Evolutionary conservation across 2,797 vertebrate species (phyloP).

Genomic region (Rhinoraja longicauda): DNA sequence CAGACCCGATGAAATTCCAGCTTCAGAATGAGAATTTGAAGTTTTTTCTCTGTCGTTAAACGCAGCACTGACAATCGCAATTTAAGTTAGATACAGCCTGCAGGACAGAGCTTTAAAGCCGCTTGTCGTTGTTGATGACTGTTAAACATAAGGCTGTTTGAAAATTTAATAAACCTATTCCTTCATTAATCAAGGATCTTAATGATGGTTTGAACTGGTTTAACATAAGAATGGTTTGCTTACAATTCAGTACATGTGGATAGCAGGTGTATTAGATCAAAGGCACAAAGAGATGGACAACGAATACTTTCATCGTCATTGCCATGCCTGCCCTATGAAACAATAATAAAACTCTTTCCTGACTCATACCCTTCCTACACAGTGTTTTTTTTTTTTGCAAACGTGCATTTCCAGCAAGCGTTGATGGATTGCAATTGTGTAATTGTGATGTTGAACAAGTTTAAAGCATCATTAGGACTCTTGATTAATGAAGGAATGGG

Average conservation of each 20-base stretch:
- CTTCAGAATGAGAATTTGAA: background rate
- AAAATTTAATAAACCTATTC: background rate
- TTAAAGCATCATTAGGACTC: background rate
- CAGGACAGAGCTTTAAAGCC: background rate
- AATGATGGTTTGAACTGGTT: background rate
- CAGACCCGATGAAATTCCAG: background rate
- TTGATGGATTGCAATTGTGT: background rate
- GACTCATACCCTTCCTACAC: background rate
- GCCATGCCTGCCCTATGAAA: too few species aligned
- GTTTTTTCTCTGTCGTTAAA: too few species aligned
- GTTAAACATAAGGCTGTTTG: background rate
- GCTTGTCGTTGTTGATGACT: background rate
- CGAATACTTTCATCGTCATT: background rate
- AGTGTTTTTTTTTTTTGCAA: background rate
- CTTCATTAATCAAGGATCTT: background rate
- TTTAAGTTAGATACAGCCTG: background rate
- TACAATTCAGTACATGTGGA: background rate
- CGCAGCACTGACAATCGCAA: too few species aligned
- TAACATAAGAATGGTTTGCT: background rate
- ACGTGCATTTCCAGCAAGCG: background rate
- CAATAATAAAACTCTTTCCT: background rate
- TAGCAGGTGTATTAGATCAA: background rate
- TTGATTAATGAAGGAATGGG: background rate
- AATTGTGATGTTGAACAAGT: background rate
- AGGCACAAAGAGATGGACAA: background rate